Conservation (phyloP, 2,113 vertebrate species). For the Apteryx owenii region DNA sequence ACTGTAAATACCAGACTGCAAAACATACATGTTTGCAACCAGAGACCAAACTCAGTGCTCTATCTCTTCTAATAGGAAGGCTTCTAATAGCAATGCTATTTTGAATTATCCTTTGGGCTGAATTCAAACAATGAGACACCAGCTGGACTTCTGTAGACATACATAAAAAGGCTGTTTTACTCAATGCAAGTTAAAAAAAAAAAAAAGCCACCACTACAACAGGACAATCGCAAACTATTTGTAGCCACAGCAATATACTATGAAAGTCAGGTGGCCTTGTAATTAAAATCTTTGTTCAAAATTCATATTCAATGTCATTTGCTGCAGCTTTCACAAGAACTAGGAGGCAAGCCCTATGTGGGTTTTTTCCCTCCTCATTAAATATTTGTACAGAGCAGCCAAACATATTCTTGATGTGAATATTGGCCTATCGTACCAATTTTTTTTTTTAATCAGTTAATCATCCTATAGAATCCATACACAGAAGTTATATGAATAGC, state of each 20-base stretch:
- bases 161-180: neutral
- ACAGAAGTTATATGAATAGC: conserved; percentile 26
- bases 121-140: neutral
- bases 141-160: accelerated
- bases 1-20: neutral
- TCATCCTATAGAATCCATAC: conserved; percentile 31
- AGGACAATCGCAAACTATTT: neutral
- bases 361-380: conserved; percentile 26
- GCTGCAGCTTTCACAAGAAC: neutral
- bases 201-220: neutral
- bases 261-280: neutral
- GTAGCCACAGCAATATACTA: neutral
- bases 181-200: neutral
- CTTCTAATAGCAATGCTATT: neutral
- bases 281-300: neutral
- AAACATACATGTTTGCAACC: neutral
- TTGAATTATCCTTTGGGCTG: neutral
- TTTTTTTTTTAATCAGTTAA: neutral
- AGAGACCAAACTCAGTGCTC: neutral
- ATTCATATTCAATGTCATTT: neutral
- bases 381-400: neutral
- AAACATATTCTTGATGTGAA: conserved; percentile 1
- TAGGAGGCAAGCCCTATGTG: neutral
- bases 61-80: neutral
- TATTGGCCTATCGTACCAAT: neutral